Percentiles rank a stretch among this genome's conserved stretches.
Conservation (phyloP, 2,113 vertebrate genomes). For the Saguinus midas region DNA sequence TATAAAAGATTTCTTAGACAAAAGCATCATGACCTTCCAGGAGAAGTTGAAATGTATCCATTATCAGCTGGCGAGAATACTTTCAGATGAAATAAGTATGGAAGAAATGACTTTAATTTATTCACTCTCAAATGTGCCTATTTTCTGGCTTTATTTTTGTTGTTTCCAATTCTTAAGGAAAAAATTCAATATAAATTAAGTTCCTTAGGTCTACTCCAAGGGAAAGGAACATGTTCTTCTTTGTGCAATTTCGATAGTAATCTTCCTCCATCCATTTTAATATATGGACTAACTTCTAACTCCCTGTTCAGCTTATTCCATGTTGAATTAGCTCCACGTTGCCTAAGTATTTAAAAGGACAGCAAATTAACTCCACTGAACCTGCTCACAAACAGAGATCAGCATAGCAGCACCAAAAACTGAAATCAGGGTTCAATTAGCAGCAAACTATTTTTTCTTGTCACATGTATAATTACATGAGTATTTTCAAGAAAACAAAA, state of each 20-base stretch:
- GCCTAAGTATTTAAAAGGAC: slow-evolving; percentile 71
- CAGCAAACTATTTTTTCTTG: slow-evolving; percentile 70
- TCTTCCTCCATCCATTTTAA: slow-evolving; percentile 46
- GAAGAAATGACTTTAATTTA: slow-evolving; percentile 48
- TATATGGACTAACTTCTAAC: slow-evolving; percentile 65
- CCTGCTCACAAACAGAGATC: slow-evolving; percentile 53
- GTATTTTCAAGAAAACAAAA: slow-evolving; percentile 74
- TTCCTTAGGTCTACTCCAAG: slow-evolving; percentile 62
- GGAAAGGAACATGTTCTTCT: slow-evolving; percentile 65
- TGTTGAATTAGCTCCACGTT: slow-evolving; percentile 52
- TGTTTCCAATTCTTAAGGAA: slow-evolving; percentile 44
- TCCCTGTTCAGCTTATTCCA: slow-evolving; percentile 47
- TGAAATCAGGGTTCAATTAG: slow-evolving; percentile 71
- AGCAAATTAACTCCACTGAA: slow-evolving; percentile 74
- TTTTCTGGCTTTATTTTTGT: slow-evolving; percentile 61
- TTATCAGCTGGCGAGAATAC: slow-evolving; percentile 46
- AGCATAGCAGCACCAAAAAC: slow-evolving; percentile 70
- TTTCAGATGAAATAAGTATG: slow-evolving; percentile 21
- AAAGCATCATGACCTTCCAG: slow-evolving; percentile 23
- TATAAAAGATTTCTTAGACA: background rate
- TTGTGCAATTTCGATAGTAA: slow-evolving; percentile 58
- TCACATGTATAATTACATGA: slow-evolving; percentile 72
- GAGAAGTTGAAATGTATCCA: slow-evolving; percentile 36
- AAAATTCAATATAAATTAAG: slow-evolving; percentile 66
- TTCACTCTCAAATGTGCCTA: slow-evolving; percentile 44